These are phyloP conservation scores for Platycheirus rosarum DNA, from an alignment of 2,888 invertebrate genomes.

Conservation along the genomic window DNA sequence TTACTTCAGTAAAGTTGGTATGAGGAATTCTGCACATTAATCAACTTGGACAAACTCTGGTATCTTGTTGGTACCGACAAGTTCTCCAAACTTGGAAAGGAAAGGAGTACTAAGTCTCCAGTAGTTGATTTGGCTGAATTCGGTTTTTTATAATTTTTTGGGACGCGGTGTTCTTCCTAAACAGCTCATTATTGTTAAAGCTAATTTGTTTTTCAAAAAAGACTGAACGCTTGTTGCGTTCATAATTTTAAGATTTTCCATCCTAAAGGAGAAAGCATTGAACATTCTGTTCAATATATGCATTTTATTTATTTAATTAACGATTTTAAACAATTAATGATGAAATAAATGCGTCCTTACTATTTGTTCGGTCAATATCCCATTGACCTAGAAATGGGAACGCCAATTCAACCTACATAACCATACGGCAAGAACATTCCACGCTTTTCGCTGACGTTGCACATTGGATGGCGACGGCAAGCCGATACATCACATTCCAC, in stretches of 20 bases:
- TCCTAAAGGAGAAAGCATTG: too few relatives aligned
- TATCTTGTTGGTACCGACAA: conserved; percentile 96
- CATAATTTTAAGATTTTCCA: conserved; percentile 85
- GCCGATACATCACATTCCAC: too few relatives aligned
- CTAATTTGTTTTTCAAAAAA: conserved; percentile 98
- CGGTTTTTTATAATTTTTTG: conserved; percentile 98
- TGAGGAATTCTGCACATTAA: conserved; percentile 97
- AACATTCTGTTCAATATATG: background rate
- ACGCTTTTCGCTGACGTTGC: too few relatives aligned
- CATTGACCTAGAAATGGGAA: too few relatives aligned
- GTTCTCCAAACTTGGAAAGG: conserved; percentile 91
- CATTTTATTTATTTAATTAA: too few relatives aligned
- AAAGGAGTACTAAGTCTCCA: conserved; percentile 94
- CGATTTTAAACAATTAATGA: too few relatives aligned
- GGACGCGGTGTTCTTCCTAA: conserved; percentile 98
- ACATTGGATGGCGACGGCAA: too few relatives aligned
- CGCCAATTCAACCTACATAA: too few relatives aligned
- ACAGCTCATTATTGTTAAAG: conserved; percentile 99
- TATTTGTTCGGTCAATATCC: too few relatives aligned
- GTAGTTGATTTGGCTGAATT: conserved; percentile 98
- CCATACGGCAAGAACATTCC: too few relatives aligned
- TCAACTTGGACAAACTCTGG: conserved; percentile 99
- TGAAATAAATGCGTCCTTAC: too few relatives aligned
- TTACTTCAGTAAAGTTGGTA: conserved; percentile 99
- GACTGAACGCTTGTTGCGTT: conserved; percentile 98